A percentile compares a stretch with the other conserved stretches of the same genome.
Conservation (phyloP, 2,113 vertebrate species). For the Cyanoramphus novaezelandiae region DNA sequence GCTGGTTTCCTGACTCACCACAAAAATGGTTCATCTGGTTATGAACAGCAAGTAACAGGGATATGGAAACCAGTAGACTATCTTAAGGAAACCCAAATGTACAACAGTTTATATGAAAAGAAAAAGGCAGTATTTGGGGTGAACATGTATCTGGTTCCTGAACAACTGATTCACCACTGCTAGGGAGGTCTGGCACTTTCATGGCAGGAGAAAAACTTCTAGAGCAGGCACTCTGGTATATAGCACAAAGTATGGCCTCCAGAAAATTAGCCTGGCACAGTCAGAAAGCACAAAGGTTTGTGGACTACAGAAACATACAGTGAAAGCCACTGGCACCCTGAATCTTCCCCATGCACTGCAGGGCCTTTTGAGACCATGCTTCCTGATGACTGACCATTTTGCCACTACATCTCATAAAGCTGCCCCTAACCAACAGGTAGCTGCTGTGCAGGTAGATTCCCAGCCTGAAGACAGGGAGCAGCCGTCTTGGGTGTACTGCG, state of each 20-base stretch:
- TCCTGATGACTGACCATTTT: neutral
- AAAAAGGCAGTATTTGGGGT: neutral
- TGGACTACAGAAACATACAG: fast-evolving
- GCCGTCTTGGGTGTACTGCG: neutral
- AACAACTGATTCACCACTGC: neutral
- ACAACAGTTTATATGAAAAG: neutral
- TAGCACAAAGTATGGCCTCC: neutral
- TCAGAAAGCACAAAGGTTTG: neutral
- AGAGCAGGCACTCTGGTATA: neutral
- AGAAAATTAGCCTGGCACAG: neutral
- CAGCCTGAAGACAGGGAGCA: neutral
- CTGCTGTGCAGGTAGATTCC: neutral
- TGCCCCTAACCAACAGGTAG: neutral
- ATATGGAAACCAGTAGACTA: neutral
- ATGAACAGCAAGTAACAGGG: neutral
- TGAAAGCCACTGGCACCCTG: neutral
- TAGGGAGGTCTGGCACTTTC: neutral
- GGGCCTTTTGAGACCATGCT: fast-evolving
- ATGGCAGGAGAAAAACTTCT: neutral
- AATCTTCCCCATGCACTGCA: fast-evolving
- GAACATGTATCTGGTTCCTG: neutral
- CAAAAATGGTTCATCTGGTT: neutral
- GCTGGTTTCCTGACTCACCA: neutral
- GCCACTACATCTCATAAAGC: neutral
- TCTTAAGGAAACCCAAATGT: neutral